Evolutionary conservation across 2,797 vertebrate species (phyloP).

Genomic region (Poeciliopsis paucimaculata): DNA sequence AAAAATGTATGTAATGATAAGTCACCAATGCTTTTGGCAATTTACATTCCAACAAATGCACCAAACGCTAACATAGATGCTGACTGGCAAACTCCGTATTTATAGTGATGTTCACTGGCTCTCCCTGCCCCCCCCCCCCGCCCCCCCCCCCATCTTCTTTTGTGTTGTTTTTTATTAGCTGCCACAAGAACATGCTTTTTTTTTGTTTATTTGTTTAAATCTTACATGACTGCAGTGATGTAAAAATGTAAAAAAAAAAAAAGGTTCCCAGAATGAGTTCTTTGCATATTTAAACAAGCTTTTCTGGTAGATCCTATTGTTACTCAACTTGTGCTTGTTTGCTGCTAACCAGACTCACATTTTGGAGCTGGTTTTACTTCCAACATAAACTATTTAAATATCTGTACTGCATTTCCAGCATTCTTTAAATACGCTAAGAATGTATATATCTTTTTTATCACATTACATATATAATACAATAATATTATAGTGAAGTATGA

Average conservation of each 20-base stretch:
- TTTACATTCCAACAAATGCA: neutral
- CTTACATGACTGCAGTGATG: neutral
- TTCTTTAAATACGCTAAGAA: neutral
- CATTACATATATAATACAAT: neutral
- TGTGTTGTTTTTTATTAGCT: neutral
- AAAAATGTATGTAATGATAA: neutral
- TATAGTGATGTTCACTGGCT: neutral
- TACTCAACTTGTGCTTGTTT: slow-evolving; percentile 4
- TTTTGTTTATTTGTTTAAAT: neutral
- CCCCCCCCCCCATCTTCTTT: neutral
- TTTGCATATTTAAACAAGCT: neutral
- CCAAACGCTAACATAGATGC: neutral
- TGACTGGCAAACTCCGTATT: neutral
- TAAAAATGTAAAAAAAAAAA: too few relatives aligned
- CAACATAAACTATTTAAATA: neutral
- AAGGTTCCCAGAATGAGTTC: neutral
- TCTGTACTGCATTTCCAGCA: neutral
- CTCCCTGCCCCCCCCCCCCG: too few relatives aligned
- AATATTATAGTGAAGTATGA: neutral
- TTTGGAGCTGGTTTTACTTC: neutral
- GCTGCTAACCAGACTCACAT: neutral
- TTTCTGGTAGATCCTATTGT: neutral
- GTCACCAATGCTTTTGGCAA: neutral
- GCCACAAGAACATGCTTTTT: neutral
- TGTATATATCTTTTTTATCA: neutral